Evolutionary conservation across 2,797 vertebrate genomes (phyloP).

Genomic region (Tapera naevia): DNA sequence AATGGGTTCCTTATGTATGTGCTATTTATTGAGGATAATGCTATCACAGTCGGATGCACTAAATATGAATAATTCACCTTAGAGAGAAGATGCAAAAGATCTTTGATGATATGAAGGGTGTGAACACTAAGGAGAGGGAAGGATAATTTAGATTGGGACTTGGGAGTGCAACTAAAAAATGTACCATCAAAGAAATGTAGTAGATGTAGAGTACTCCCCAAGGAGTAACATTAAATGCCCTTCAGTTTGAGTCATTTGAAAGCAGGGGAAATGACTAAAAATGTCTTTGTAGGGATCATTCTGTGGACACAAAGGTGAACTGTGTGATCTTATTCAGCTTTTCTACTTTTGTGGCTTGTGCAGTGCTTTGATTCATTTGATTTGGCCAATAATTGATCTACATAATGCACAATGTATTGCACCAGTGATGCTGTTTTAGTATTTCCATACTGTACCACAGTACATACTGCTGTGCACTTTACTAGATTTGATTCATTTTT

Average conservation of each 20-base stretch:
- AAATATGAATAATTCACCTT: slow-evolving; percentile 56
- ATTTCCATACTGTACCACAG: background rate
- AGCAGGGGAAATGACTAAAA: background rate
- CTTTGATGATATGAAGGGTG: slow-evolving; percentile 61
- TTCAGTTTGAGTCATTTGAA: background rate
- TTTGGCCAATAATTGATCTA: background rate
- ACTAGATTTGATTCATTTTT: background rate
- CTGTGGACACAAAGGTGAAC: background rate
- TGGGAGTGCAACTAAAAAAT: slow-evolving; percentile 33
- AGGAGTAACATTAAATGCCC: background rate
- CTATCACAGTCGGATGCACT: slow-evolving; percentile 37
- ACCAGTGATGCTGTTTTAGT: background rate
- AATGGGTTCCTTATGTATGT: slow-evolving; percentile 19
- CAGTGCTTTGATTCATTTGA: background rate
- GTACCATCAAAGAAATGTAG: slow-evolving; percentile 1
- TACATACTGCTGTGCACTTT: background rate
- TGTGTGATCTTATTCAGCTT: background rate
- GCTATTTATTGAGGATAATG: slow-evolving; percentile 43
- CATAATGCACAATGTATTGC: rapidly evolving
- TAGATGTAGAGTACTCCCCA: background rate
- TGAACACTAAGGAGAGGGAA: slow-evolving; percentile 63
- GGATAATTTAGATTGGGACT: slow-evolving; percentile 61
- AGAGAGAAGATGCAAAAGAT: slow-evolving; percentile 50
- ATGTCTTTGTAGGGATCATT: background rate
- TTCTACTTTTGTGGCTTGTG: background rate